Evolutionary conservation across 2,113 vertebrate species (phyloP), one percentile per base, ranked within the genome.

Genomic region (Syngnathoides biaculeatus): DNA sequence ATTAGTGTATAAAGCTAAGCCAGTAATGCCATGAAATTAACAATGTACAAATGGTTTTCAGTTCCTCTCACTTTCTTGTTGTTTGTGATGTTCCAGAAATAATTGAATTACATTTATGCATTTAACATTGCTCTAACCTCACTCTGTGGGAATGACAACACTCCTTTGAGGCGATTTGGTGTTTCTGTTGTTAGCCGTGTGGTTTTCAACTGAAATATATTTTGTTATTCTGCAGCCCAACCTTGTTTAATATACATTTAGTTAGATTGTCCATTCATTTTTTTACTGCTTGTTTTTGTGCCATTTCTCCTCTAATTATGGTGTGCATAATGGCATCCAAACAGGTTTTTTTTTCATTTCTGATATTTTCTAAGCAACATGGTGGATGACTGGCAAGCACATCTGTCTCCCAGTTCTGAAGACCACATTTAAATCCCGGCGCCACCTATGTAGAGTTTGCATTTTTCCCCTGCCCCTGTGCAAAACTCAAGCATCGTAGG

Each of bases 121-220:
- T 65, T 68, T 80, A 75, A 74, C 81, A 85, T 72, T 68, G 71
- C 30, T 68, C 67, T 80, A 77, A 74, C 79, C 85, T 76, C 65
- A 68, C 26, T 68, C 39, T n/a, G 30, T 71, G 73, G 48, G 58
- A 35, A 68, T 60, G 56, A 64, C n/a, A 26, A 56, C 24, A 35
- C 56, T 14, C 27, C n/a, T 53, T n/a, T 24, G 30, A 38, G 19
- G 17, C 26, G 19, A 58, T 58, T 58, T 35, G 27, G 15, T 15
- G 26, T 58, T 58, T 8, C 26, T 62, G 26, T 57, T 73, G 64
- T 50, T 81, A 53, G 76, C 48, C 30, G 45, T 71, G 61, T 84
- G 78, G 74, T 74, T 76, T 74, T 81, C 50, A 52, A 52, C 22
- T 53, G 66, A 78, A 84, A 81, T 35, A 35, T 27, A 6, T 75